These are phyloP conservation scores for Strix uralensis DNA, from an alignment of 2,113 vertebrate species.

Conservation along the genomic window DNA sequence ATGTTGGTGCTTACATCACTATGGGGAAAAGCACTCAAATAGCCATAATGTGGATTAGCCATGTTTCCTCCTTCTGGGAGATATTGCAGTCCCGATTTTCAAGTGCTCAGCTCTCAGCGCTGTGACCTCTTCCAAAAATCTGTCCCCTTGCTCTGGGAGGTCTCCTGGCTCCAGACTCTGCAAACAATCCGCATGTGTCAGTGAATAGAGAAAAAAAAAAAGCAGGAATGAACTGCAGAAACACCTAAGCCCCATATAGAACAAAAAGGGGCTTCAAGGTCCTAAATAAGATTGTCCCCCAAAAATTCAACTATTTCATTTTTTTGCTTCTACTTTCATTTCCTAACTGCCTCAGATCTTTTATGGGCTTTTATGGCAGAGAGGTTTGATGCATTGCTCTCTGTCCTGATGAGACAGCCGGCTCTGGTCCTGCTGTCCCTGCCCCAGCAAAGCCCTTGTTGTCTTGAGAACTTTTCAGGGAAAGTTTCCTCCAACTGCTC, in stretches of 20 bases:
- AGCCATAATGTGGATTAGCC: neutral
- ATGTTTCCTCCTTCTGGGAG: neutral
- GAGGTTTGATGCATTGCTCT: neutral
- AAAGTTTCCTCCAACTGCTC: neutral
- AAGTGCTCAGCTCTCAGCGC: neutral
- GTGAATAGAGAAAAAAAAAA: neutral
- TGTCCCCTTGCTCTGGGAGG: neutral
- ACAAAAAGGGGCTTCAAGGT: neutral
- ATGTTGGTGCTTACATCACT: neutral
- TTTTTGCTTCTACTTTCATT: neutral
- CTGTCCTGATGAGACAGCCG: rapidly evolving
- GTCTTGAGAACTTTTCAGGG: neutral
- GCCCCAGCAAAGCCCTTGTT: neutral
- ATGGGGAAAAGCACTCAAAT: neutral
- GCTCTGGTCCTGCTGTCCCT: neutral
- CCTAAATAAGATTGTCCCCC: neutral
- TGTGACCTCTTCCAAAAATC: neutral
- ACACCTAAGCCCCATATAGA: neutral
- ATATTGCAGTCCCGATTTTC: neutral
- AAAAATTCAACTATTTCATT: neutral
- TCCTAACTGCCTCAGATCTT: neutral
- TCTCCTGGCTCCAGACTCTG: neutral
- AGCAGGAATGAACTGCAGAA: neutral
- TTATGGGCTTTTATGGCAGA: neutral
- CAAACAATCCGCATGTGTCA: neutral